Evolutionary conservation across 2,113 vertebrate genomes (phyloP), one percentile per base, ranked within the genome.

Genomic region (Syrrhaptes paradoxus): DNA sequence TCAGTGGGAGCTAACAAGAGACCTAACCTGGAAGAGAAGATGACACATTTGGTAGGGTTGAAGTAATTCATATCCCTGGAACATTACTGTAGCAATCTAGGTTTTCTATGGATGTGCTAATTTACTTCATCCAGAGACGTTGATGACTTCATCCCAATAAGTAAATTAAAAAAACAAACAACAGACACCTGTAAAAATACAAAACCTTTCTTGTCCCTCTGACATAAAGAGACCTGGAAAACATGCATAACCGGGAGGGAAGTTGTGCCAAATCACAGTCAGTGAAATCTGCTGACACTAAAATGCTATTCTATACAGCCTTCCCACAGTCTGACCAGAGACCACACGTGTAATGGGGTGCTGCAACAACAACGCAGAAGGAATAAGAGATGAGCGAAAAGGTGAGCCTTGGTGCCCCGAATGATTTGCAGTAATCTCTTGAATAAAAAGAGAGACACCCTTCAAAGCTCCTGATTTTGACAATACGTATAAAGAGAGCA

Each of bases 321-420:
- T 74, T 72, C 11, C 72, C 41, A 45, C 36, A 32, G 14, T 4
- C 2, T 0, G 59, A 90, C 21, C 45, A 66, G 76, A 81, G 48
- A 54, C 22, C 13, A 16, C 13, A 21, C 0, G 0, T 29, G 5
- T 8, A 78, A 67, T 0, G 0, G 38, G 57, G 45, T 12, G 45
- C 24, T 59, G 34, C 49, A 87, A 17, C 11, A 20, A 51, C 76
- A 70, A 41, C 4, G 4, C 13, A 51, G 19, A 46, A 79, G 18
- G 46, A 76, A 4, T 9, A 25, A 85, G 41, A 76, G 41, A 32
- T 16, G 22, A 87, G 45, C 2, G 0, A 62, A 81, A 71, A 7
- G 13, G 21, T 10, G 19, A 61, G 31, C 41, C 78, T 80, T 16
- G 49, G 26, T 51, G 29, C 41, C 43, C 68, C 67, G 34, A 49